phyloP scores from a whole-genome alignment of 1,140 invertebrate species.

The Armadillidium nasatum region DNA sequence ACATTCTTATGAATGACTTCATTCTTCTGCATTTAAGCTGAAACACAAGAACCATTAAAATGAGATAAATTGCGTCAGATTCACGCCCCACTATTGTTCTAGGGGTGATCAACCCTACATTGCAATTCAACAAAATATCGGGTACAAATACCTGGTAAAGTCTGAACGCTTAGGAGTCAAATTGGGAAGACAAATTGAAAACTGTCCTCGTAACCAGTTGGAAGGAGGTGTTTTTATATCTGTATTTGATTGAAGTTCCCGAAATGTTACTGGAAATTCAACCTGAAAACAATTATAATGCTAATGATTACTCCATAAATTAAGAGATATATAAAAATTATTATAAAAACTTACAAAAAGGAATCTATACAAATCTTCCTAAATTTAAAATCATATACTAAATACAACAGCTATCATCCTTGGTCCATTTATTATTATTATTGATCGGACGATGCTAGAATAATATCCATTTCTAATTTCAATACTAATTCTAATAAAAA shows the following conservation, averaged over 20 bases:
- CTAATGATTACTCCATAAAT: too few relatives aligned
- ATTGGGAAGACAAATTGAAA: background rate
- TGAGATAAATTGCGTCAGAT: too few relatives aligned
- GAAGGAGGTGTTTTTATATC: background rate
- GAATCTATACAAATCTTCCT: background rate
- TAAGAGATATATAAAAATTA: background rate
- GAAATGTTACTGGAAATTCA: background rate
- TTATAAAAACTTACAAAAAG: background rate
- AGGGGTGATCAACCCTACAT: too few relatives aligned
- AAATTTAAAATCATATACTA: background rate
- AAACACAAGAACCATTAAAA: too few relatives aligned
- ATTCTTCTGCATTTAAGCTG: too few relatives aligned
- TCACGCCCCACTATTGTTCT: too few relatives aligned
- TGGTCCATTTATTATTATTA: background rate
- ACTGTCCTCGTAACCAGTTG: background rate
- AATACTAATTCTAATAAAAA: too few relatives aligned
- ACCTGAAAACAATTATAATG: background rate
- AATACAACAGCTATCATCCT: background rate
- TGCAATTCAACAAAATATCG: background rate
- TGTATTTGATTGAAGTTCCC: background rate
- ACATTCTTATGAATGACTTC: too few relatives aligned
- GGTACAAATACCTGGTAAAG: background rate
- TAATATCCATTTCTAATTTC: background rate
- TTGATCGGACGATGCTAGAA: background rate
- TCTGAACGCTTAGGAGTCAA: background rate